A percentile compares a stretch with the other conserved stretches of the same genome.
These are phyloP conservation scores for Conus betulinus DNA, from an alignment of 1,140 invertebrate species.

Conservation along the genomic window DNA sequence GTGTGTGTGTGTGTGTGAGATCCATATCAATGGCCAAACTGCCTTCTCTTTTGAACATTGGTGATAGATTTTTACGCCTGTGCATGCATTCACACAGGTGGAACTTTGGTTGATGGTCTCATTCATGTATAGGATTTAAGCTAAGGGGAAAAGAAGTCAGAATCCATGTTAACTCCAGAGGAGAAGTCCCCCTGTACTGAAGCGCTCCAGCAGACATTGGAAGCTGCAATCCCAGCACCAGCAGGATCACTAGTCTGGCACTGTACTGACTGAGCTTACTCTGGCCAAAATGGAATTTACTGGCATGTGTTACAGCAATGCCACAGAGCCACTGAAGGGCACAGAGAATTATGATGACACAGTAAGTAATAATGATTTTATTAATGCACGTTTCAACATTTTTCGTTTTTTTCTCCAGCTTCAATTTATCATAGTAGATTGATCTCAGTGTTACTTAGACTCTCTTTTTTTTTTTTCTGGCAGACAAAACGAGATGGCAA, in stretches of 20 bases:
- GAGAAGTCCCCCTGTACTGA: too few species aligned
- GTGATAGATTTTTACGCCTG: background rate
- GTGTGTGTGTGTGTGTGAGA: background rate
- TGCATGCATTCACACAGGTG: background rate
- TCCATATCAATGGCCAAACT: too few species aligned
- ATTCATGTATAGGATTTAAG: background rate
- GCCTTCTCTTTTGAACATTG: too few species aligned
- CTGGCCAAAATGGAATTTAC: background rate
- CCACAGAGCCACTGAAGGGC: background rate
- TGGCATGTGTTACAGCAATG: background rate
- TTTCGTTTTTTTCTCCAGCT: too few species aligned
- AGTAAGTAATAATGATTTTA: too few species aligned
- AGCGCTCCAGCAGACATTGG: background rate
- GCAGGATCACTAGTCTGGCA: too few species aligned
- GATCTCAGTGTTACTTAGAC: too few species aligned
- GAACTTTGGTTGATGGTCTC: background rate
- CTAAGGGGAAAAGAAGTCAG: background rate
- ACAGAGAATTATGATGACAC: too few species aligned
- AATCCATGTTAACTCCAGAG: too few species aligned
- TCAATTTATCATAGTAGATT: too few species aligned
- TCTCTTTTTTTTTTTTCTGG: too few species aligned
- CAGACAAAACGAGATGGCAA: slow-evolving; percentile 6
- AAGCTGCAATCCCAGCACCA: background rate
- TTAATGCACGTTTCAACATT: too few species aligned
- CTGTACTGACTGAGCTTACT: background rate